A percentile compares a stretch with the other conserved stretches of the same genome.
Conservation (phyloP, 2,888 invertebrate species). For the Drosophila cognata region DNA sequence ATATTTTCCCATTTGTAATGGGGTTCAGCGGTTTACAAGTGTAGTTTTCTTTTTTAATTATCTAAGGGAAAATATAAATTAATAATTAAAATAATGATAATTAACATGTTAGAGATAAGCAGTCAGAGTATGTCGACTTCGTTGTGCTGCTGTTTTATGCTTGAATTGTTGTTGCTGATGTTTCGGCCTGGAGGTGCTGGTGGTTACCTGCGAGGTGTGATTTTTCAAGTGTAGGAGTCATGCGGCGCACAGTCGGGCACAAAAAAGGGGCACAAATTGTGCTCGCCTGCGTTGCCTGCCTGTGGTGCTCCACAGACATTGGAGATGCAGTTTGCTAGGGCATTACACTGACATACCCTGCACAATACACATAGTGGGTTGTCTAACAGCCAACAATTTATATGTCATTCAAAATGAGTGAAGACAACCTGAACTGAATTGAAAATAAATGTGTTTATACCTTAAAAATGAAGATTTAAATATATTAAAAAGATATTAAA, state of each 20-base stretch:
- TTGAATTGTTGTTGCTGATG: slow-evolving; percentile 17
- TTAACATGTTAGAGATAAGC: background rate
- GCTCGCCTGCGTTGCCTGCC: slow-evolving; percentile 26
- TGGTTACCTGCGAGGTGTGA: slow-evolving; percentile 72
- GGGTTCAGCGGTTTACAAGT: too few species aligned
- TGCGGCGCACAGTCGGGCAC: slow-evolving; percentile 71
- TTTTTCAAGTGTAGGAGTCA: slow-evolving; percentile 82
- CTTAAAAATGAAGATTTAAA: background rate
- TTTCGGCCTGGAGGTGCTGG: slow-evolving; percentile 28
- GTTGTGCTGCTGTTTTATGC: background rate
- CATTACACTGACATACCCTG: slow-evolving; percentile 42
- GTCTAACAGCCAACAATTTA: background rate
- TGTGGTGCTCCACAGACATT: slow-evolving; percentile 41
- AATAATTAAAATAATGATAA: background rate
- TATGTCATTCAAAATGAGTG: background rate
- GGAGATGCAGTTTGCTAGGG: slow-evolving; percentile 38
- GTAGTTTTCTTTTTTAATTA: background rate
- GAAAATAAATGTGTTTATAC: background rate
- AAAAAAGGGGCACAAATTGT: slow-evolving; percentile 1
- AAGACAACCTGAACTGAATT: background rate
- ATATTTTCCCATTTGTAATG: too few species aligned
- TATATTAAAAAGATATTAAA: background rate
- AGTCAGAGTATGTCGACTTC: slow-evolving; percentile 3
- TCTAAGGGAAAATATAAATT: background rate
- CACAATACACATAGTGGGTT: background rate